Evolutionary conservation across 2,888 invertebrate genomes (phyloP), one percentile per base, ranked within the genome.

Genomic region (Drosophila atroscutellata): DNA sequence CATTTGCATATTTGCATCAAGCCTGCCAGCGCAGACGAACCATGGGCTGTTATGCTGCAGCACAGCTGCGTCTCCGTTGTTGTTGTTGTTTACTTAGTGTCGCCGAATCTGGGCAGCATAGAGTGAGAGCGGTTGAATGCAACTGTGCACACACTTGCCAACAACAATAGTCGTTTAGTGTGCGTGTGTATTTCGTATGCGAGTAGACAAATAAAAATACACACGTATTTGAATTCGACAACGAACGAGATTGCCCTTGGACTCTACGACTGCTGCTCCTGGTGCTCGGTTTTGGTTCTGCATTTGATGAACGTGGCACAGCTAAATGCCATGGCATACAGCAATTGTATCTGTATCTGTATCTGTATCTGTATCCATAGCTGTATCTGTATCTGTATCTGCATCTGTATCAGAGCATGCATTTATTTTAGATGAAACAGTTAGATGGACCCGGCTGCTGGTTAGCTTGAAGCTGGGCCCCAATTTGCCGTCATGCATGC

Each of bases 401-500:
- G 34, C 36, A 61, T 64, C 58, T 64, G 62, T 36, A 51, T 73
- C 73, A 66, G 69, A 81, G 71, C 47, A 63, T 62, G 74, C 83
- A 85, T 83, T 83, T 86, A 74, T 80, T 82, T 74, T 74, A 74
- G 47, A 74, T 82, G 61, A 57, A 61, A 70, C 69, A 75, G 87
- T 75, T 72, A 72, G 79, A 64, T 71, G 65, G 83, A 75, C 77
- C 70, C 67, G 69, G 63, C 61, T 15, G 49, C 8, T 55, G 39
- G 63, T 26, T 69, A 76, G 79, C 75, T 78, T 62, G 52, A 80
- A 71, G 66, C 70, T 76, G 80, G 72, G 63, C 70, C 83, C 73
- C 80, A 76, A 85, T 87, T 89, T 89, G 86, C 80, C 74, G 69
- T 74, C 89, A 85, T 87, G 86, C 86, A 85, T 89, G 88, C 88